phyloP scores from a whole-genome alignment of 2,113 vertebrate species.

The Pseudopodoces humilis region DNA sequence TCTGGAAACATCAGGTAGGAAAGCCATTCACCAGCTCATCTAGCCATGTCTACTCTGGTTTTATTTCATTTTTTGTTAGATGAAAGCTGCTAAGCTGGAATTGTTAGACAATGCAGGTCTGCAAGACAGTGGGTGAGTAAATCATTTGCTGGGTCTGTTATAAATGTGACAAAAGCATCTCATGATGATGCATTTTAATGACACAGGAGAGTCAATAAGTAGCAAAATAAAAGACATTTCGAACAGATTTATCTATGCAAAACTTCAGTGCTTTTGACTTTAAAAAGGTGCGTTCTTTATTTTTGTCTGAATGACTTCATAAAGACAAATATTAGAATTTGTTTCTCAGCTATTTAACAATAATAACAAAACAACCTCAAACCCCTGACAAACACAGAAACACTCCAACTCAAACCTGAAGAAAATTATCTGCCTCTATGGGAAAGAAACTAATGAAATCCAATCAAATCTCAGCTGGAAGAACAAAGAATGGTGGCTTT shows the following conservation, averaged over 20 bases:
- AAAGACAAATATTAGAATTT: not conserved
- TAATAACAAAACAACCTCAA: not conserved
- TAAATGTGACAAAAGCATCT: not conserved
- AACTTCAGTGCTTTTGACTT: not conserved
- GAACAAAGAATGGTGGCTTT: slow-evolving; percentile 44
- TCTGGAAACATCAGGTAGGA: not conserved
- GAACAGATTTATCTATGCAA: not conserved
- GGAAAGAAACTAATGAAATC: slow-evolving; percentile 59
- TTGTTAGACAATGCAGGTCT: not conserved
- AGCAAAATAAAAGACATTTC: not conserved
- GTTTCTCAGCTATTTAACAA: not conserved
- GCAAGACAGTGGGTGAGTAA: not conserved
- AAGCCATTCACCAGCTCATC: not conserved
- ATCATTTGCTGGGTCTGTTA: not conserved
- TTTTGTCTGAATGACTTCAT: not conserved
- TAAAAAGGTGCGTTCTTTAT: not conserved
- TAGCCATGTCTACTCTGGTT: not conserved
- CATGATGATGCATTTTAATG: not conserved
- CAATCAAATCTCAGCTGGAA: slow-evolving; percentile 58
- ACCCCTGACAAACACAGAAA: not conserved
- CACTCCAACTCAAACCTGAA: not conserved
- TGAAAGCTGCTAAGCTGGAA: not conserved
- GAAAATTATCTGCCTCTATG: slow-evolving; percentile 26
- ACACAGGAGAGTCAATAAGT: not conserved
- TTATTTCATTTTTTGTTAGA: not conserved